Evolutionary conservation across 2,888 invertebrate genomes (phyloP), one percentile per base, ranked within the genome.

Genomic region (Gymnocheta viridis): DNA sequence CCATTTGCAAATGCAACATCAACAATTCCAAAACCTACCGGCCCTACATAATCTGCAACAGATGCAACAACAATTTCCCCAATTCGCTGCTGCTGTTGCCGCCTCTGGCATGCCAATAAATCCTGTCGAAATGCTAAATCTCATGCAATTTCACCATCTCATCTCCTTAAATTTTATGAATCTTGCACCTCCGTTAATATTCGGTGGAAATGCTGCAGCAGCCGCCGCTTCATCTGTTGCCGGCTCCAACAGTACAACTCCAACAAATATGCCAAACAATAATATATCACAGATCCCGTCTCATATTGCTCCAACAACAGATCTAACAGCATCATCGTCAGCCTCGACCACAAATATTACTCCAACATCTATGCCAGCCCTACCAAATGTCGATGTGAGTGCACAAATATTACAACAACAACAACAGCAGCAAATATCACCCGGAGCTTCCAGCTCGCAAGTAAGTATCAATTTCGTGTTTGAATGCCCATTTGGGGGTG

Each of bases 91-190:
- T 6, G 87, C 87, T 4, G 86, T 88, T 10, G 86, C 88, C 2
- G 86, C 88, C 4, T 88, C 90, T 27, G 91, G 91, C 87, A 95
- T 96, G 12, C 97, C 97, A 0, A 92, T 97, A 72, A 97, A 96
- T 89, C 95, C 97, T 92, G 97, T 98, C 89, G 93, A 96, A 70
- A 96, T 96, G 91, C 94, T 96, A 85, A 96, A 96, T 89, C 93
- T 98, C 86, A 96, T 96, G 87, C 96, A 97, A 90, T 95, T 98
- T 89, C 98, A 97, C 89, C 97, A 98, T 60, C 95, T 98, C 94
- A 96, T 98, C 94, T 96, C 96, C 86, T 92, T 98, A 83, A 98
- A 98, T 22, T 97, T 98, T 44, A 98, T 98, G 98, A 98, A 98
- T 92, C 93, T 98, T 72, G 98, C 98, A 90, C 98, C 98, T 27